Evolutionary conservation across 2,113 vertebrate genomes (phyloP).

Genomic region (Tupaia tana): DNA sequence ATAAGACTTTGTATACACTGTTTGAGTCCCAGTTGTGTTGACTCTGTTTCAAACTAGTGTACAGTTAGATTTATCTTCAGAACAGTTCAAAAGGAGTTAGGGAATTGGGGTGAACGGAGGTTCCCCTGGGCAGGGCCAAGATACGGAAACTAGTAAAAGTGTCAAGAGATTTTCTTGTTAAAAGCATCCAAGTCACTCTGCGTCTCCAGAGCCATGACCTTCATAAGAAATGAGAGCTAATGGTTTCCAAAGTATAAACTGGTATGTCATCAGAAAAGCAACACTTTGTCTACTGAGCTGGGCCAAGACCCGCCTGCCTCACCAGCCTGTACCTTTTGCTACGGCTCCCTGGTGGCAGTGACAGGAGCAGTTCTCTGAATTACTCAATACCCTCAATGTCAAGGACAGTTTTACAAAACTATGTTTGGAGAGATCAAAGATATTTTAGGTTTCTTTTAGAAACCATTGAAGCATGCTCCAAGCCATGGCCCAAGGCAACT

Average conservation of each 20-base stretch:
- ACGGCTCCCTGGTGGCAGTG: neutral
- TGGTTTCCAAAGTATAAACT: neutral
- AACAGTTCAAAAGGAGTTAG: neutral
- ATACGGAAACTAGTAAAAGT: neutral
- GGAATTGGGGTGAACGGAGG: neutral
- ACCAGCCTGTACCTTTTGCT: neutral
- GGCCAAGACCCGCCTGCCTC: neutral
- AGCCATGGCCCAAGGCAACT: neutral
- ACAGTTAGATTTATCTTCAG: neutral
- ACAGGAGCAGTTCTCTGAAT: neutral
- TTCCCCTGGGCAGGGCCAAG: neutral
- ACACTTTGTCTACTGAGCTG: neutral
- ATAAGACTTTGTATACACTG: neutral
- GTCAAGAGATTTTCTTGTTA: neutral
- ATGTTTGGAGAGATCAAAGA: neutral
- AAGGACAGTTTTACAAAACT: neutral
- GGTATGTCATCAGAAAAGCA: neutral
- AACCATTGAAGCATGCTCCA: neutral
- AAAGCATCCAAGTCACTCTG: neutral
- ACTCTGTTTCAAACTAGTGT: neutral
- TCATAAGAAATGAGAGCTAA: neutral
- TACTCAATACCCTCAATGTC: neutral
- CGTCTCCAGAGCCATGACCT: neutral
- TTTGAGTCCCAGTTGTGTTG: neutral
- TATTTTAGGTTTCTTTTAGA: slow-evolving; percentile 32